Evolutionary conservation across 2,113 vertebrate species (phyloP).

Genomic region (Scartelaos histophorus): DNA sequence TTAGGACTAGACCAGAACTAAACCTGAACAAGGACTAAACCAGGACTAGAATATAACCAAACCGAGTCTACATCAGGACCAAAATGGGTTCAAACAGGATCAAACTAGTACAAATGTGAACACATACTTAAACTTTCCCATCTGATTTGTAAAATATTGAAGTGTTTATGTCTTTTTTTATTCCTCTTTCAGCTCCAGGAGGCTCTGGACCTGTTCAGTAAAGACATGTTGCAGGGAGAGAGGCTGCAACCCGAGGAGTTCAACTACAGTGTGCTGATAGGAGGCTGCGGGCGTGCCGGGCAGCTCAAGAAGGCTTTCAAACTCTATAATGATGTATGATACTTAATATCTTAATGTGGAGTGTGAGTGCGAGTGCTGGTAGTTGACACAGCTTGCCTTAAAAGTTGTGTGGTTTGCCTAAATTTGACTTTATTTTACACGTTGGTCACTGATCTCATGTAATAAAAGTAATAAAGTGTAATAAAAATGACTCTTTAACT

Average conservation of each 20-base stretch:
- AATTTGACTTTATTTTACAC: too few relatives aligned
- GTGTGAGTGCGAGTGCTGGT: too few relatives aligned
- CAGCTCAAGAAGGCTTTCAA: slow-evolving; percentile 88
- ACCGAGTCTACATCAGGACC: too few relatives aligned
- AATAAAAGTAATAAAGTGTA: background rate
- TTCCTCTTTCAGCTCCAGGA: slow-evolving; percentile 80
- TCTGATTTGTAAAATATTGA: background rate
- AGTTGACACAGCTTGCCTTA: too few relatives aligned
- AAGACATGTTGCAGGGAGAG: slow-evolving; percentile 88
- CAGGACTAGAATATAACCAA: too few relatives aligned
- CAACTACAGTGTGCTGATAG: slow-evolving; percentile 92
- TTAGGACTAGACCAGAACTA: background rate
- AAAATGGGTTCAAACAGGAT: too few relatives aligned
- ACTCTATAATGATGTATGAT: slow-evolving; percentile 88
- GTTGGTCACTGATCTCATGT: background rate
- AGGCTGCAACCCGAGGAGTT: slow-evolving; percentile 81
- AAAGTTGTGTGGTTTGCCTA: too few relatives aligned
- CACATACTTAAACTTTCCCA: too few relatives aligned
- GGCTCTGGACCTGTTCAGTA: slow-evolving; percentile 88
- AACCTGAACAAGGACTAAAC: background rate
- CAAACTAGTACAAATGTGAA: too few relatives aligned
- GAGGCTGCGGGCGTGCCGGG: slow-evolving; percentile 88
- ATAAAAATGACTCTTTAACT: background rate
- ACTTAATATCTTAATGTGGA: too few relatives aligned
- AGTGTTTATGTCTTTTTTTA: background rate